phyloP scores from a whole-genome alignment of 2,888 invertebrate genomes.

The Machimus atricapillus region DNA sequence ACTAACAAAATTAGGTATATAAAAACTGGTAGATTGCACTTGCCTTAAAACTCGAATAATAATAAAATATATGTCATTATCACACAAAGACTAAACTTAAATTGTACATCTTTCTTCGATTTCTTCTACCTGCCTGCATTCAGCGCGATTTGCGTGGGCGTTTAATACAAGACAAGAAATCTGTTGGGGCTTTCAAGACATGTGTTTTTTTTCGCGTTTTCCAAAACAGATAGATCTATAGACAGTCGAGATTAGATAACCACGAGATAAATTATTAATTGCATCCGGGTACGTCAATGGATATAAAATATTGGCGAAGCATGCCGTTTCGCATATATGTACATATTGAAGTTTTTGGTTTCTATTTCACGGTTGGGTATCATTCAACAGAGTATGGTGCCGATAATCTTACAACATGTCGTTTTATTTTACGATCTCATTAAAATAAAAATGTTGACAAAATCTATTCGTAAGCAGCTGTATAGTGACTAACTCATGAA shows the following conservation, averaged over 20 bases:
- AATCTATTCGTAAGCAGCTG: background rate
- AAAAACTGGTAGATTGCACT: background rate
- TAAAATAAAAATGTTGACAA: background rate
- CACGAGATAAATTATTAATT: background rate
- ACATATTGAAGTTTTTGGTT: background rate
- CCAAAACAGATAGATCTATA: background rate
- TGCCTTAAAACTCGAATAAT: background rate
- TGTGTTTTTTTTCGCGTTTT: background rate
- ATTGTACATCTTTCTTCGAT: background rate
- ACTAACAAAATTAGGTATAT: background rate
- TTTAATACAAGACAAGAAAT: background rate
- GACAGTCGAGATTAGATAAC: background rate
- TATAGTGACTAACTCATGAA: too few relatives aligned
- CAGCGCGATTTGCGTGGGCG: background rate
- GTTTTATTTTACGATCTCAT: background rate
- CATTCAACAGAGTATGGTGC: background rate
- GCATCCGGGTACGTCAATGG: background rate
- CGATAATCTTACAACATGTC: background rate
- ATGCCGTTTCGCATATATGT: background rate
- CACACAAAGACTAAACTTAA: background rate
- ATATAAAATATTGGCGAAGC: background rate
- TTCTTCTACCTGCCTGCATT: background rate
- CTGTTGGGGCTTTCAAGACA: background rate
- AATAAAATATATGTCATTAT: background rate
- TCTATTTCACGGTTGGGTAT: background rate